These are phyloP conservation scores for Syrrhaptes paradoxus DNA, from an alignment of 2,113 vertebrate genomes.

Conservation along the genomic window DNA sequence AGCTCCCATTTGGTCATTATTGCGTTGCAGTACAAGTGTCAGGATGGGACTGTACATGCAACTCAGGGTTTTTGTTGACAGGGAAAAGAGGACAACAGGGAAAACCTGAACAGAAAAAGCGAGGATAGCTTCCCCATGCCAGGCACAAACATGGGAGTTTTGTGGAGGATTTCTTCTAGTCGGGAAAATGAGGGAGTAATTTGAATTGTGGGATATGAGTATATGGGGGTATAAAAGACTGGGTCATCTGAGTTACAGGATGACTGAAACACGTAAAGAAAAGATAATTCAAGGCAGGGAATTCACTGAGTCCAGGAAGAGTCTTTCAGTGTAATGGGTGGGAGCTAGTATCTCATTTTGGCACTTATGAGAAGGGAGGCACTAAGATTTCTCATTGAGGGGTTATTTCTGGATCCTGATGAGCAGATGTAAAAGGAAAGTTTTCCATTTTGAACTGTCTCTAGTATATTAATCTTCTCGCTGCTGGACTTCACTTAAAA, in stretches of 20 bases:
- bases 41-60: accelerated
- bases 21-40: neutral
- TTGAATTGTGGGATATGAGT: neutral
- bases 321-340: neutral
- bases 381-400: neutral
- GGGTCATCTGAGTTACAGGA: neutral
- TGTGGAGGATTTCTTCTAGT: neutral
- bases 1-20: neutral
- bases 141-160: neutral
- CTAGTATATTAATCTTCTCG: neutral
- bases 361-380: neutral
- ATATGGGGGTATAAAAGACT: neutral
- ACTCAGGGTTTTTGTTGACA: neutral
- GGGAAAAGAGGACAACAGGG: neutral
- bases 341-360: neutral
- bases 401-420: neutral
- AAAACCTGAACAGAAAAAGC: neutral
- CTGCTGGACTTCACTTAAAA: neutral
- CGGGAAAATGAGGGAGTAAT: neutral
- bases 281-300: neutral
- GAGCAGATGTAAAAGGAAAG: neutral
- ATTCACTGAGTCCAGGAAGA: neutral
- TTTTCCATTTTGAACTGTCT: neutral
- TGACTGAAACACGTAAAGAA: neutral
- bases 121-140: neutral